These are phyloP conservation scores for Lathronympha strigana DNA, from an alignment of 2,888 invertebrate species.

Conservation along the genomic window DNA sequence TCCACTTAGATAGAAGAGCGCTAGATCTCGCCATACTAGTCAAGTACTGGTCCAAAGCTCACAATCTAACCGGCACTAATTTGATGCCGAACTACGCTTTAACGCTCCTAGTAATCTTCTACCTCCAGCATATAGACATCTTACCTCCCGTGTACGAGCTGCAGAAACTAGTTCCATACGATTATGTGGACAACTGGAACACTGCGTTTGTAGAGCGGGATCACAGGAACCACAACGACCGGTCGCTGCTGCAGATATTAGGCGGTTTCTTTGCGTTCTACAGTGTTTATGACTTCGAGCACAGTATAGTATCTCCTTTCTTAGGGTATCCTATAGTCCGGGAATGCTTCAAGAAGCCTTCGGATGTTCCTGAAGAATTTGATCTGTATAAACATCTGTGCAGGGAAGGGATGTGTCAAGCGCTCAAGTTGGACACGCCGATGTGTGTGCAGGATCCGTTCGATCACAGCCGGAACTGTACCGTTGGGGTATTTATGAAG, in stretches of 20 bases:
- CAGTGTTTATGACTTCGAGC: slow-evolving; percentile 79
- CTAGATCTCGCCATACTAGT: slow-evolving; percentile 86
- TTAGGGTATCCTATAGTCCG: slow-evolving; percentile 77
- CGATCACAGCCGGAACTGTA: slow-evolving; percentile 81
- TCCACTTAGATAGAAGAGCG: slow-evolving; percentile 82
- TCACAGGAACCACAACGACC: slow-evolving; percentile 52
- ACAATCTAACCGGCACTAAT: slow-evolving; percentile 82
- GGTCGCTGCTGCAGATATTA: slow-evolving; percentile 78
- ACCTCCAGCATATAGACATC: slow-evolving; percentile 85
- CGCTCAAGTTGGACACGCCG: slow-evolving; percentile 58
- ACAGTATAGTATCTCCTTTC: slow-evolving; percentile 84
- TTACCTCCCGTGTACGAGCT: slow-evolving; percentile 82
- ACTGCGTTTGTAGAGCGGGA: slow-evolving; percentile 73
- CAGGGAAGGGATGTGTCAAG: slow-evolving; percentile 49
- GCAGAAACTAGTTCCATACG: slow-evolving; percentile 58
- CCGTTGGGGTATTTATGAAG: slow-evolving; percentile 54
- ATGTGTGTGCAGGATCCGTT: slow-evolving; percentile 87
- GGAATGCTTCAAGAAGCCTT: slow-evolving; percentile 59
- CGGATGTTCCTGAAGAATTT: slow-evolving; percentile 58
- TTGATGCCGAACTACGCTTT: slow-evolving; percentile 88
- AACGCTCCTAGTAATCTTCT: slow-evolving; percentile 87
- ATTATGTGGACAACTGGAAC: slow-evolving; percentile 84
- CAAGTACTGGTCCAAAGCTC: slow-evolving; percentile 89
- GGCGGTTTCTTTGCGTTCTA: slow-evolving; percentile 87
- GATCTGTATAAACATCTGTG: slow-evolving; percentile 63